phyloP scores from a whole-genome alignment of 2,113 vertebrate genomes.

The Centropus unirufus region DNA sequence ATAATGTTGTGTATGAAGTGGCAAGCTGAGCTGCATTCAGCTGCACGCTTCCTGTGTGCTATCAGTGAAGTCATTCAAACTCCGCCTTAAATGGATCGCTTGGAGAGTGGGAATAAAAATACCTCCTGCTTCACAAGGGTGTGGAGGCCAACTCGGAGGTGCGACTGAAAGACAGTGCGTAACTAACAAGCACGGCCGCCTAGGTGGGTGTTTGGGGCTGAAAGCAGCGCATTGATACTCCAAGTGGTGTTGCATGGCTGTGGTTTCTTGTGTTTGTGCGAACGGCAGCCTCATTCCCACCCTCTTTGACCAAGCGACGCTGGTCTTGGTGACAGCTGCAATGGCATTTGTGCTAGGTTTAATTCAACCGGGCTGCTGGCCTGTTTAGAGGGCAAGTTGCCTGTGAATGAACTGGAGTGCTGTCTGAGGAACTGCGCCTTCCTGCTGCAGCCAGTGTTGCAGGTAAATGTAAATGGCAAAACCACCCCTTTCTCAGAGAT shows the following conservation, averaged over 20 bases:
- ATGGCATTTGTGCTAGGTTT: background rate
- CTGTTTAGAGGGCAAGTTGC: background rate
- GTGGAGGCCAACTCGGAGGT: background rate
- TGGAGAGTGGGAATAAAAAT: slow-evolving; percentile 12
- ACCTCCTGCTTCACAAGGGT: background rate
- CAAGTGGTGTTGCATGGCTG: rapidly evolving
- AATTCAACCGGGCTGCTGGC: background rate
- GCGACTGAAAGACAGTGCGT: background rate
- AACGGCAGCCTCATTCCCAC: background rate
- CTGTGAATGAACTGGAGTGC: rapidly evolving
- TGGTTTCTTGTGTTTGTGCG: background rate
- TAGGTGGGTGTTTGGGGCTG: background rate
- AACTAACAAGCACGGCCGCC: background rate
- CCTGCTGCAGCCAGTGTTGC: rapidly evolving
- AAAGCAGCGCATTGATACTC: background rate
- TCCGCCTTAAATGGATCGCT: background rate
- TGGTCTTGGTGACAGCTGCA: rapidly evolving
- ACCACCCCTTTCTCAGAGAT: background rate
- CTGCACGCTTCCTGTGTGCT: background rate
- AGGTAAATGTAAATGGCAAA: background rate
- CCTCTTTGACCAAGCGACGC: background rate
- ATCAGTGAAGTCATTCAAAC: background rate
- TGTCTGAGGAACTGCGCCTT: background rate
- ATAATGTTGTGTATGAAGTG: background rate
- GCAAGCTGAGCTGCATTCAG: background rate